Conservation (phyloP, 2,888 invertebrate species). For the Toxonevra muliebris region DNA sequence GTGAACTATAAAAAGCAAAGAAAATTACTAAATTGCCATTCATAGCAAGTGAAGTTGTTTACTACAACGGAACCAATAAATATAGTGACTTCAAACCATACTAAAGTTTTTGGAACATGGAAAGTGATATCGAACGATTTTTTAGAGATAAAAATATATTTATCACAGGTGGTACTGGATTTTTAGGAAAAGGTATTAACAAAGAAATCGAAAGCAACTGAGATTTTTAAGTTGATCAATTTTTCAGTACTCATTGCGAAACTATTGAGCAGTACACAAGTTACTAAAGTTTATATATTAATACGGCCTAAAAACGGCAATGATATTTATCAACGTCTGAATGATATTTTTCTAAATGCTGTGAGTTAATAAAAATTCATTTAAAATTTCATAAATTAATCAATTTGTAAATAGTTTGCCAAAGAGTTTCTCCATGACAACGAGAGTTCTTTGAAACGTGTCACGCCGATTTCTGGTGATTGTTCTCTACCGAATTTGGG, state of each 20-base stretch:
- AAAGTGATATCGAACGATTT: slow-evolving; percentile 8
- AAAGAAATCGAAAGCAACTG: neutral
- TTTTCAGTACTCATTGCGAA: slow-evolving; percentile 22
- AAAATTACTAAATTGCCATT: too few relatives aligned
- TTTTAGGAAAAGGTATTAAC: slow-evolving; percentile 10
- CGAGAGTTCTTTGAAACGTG: slow-evolving; percentile 33
- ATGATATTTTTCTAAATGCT: neutral
- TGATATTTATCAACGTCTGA: neutral
- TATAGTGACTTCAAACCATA: too few relatives aligned
- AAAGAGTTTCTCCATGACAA: slow-evolving; percentile 40
- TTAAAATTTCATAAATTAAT: too few relatives aligned
- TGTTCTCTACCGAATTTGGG: slow-evolving; percentile 60
- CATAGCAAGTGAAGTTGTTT: too few relatives aligned
- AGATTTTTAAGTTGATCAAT: too few relatives aligned
- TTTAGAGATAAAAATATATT: slow-evolving; percentile 12
- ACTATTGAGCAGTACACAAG: slow-evolving; percentile 22
- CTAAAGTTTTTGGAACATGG: too few relatives aligned
- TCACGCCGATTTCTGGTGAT: slow-evolving; percentile 63
- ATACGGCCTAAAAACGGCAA: slow-evolving; percentile 13
- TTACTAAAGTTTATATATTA: slow-evolving; percentile 18
- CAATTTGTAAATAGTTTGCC: slow-evolving; percentile 47
- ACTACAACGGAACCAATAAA: too few relatives aligned
- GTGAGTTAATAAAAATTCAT: neutral
- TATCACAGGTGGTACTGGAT: slow-evolving; percentile 18
- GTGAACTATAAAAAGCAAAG: too few relatives aligned